Evolutionary conservation across 2,797 vertebrate genomes (phyloP).

Genomic region (Periophthalmus magnuspinnatus): DNA sequence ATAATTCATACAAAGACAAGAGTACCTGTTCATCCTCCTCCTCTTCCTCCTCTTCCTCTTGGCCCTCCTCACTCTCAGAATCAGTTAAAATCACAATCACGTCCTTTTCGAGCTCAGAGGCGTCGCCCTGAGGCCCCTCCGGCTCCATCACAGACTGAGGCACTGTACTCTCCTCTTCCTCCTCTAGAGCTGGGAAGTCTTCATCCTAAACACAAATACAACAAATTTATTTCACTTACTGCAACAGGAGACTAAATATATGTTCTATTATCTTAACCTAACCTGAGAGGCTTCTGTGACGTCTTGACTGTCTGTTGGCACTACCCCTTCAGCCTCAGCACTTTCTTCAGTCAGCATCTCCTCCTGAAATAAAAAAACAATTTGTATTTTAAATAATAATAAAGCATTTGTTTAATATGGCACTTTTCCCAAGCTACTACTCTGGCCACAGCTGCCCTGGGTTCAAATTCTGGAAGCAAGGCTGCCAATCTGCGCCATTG

Average conservation of each 20-base stretch:
- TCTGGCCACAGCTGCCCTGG: no score
- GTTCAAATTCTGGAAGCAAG: background rate
- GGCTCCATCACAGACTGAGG: conserved; percentile 85
- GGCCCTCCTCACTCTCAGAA: conserved; percentile 91
- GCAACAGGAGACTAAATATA: background rate
- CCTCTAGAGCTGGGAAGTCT: conserved; percentile 84
- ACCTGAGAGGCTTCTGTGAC: conserved; percentile 87
- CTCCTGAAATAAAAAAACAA: conserved; percentile 74
- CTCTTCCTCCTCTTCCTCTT: conserved; percentile 90
- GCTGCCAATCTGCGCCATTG: background rate
- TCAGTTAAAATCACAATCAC: conserved; percentile 95
- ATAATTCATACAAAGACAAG: background rate
- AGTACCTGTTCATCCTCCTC: conserved; percentile 76
- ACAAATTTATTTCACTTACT: background rate
- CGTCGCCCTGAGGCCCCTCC: conserved; percentile 76
- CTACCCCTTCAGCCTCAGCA: conserved; percentile 86
- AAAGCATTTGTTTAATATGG: background rate
- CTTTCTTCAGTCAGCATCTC: conserved; percentile 88
- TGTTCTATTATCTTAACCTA: conserved; percentile 24
- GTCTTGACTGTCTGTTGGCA: conserved; percentile 86
- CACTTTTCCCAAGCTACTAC: background rate
- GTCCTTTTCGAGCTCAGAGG: conserved; percentile 83
- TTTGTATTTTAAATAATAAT: no score
- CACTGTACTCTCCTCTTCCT: conserved; percentile 79
- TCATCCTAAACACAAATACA: conserved; percentile 74